Evolutionary conservation across 2,888 invertebrate genomes (phyloP), one percentile per base, ranked within the genome.

Genomic region (Acrobasis repandana): DNA sequence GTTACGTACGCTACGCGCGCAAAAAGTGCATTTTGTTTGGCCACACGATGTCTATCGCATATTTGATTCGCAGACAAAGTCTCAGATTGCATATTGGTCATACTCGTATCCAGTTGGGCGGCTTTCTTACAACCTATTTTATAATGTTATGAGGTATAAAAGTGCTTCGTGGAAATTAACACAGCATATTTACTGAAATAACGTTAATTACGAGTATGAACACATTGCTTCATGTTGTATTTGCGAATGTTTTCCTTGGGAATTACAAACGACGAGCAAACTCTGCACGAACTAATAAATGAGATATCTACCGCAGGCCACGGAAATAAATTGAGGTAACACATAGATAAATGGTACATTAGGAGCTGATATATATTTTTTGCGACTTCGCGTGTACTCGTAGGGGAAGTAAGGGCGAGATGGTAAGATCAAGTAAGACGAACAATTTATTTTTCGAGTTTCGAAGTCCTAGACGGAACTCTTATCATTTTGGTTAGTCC

Each of bases 341-440:
- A 54, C 54, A 54, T 54, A 54, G 54, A 54, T 43, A 54, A 54
- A 54, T 54, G 54, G 54, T 38, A 14, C 38, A 54, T 54, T 20
- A 54, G 43, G 43, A 54, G 38, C 43, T 20, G 20, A 38, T 54
- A 38, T 54, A 38, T 38, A 38, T 38, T 54, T 54, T 54, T 54
- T 54, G 52, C 52, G 34, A 20, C 18, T 16, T 38, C 10, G 16
- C 38, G 54, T 52, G n/a, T 52, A 36, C 16, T 16, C 9, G 0
- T 50, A 28, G 28, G 28, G 28, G 28, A 28, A 28, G 28, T 28
- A 28, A 28, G 28, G 28, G 28, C 28, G 28, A 5, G 28, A 6
- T 28, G 28, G 28, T 5, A 28, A 28, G 28, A 28, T 28, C 28
- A 8, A 28, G 28, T 28, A 28, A 28, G 28, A 28, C 4, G 28